Conservation (phyloP, 1,140 invertebrate genomes). For the Scaptomyza montana region DNA sequence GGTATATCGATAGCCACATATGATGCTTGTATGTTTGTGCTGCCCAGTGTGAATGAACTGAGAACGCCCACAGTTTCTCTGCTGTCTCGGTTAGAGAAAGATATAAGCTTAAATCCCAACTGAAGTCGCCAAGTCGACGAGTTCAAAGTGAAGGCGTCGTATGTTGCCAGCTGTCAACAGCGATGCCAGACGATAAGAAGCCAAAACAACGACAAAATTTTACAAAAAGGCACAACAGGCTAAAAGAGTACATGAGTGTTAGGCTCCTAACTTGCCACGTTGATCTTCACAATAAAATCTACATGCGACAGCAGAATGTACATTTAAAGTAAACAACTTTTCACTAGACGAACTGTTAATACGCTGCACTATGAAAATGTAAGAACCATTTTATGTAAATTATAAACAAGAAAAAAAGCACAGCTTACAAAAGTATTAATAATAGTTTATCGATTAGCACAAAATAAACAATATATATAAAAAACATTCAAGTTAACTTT, state of each 20-base stretch:
- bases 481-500: too few species aligned
- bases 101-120: slow-evolving; percentile 7
- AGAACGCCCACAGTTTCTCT: slow-evolving; percentile 16
- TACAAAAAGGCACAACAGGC: slow-evolving; percentile 8
- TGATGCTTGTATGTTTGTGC: neutral
- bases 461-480: too few species aligned
- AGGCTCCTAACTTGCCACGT: slow-evolving; percentile 59
- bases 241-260: slow-evolving; percentile 19
- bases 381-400: too few species aligned
- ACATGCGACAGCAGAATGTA: slow-evolving; percentile 19
- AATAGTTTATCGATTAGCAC: too few species aligned
- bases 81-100: slow-evolving; percentile 28
- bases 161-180: slow-evolving; percentile 64
- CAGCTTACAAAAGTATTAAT: too few species aligned
- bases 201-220: neutral
- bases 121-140: slow-evolving; percentile 51
- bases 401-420: too few species aligned
- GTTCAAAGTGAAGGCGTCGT: slow-evolving; percentile 67
- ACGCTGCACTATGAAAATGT: neutral
- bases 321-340: neutral
- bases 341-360: neutral
- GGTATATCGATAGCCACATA: neutral
- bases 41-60: slow-evolving; percentile 44
- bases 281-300: slow-evolving; percentile 59
- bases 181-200: slow-evolving; percentile 35